Percentiles rank a stretch among this genome's conserved stretches.
These are phyloP conservation scores for Percopsis omiscomaycus DNA, from an alignment of 2,797 vertebrate genomes.

Conservation along the genomic window DNA sequence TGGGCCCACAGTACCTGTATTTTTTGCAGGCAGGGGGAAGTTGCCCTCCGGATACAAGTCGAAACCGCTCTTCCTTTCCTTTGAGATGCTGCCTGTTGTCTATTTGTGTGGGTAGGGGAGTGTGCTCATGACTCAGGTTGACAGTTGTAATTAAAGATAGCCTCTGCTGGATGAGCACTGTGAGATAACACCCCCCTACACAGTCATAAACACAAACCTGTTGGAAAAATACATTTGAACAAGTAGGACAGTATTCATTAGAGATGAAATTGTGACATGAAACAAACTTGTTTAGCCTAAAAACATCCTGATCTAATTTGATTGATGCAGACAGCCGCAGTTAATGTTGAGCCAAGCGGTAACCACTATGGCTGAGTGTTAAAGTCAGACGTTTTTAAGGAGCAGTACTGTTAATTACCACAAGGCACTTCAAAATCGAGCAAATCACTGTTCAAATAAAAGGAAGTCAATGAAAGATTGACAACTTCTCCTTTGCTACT, in stretches of 20 bases:
- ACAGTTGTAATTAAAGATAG: slow-evolving; percentile 69
- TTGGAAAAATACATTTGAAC: slow-evolving; percentile 44
- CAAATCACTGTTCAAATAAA: too few relatives aligned
- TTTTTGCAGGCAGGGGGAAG: slow-evolving; percentile 53
- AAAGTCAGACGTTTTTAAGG: neutral
- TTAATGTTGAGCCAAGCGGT: slow-evolving; percentile 37
- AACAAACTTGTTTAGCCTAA: slow-evolving; percentile 55
- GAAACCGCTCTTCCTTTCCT: slow-evolving; percentile 54
- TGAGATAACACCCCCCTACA: slow-evolving; percentile 51
- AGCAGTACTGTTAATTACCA: neutral
- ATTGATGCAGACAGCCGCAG: slow-evolving; percentile 16
- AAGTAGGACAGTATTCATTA: slow-evolving; percentile 74
- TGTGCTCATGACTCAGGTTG: slow-evolving; percentile 65
- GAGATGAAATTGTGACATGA: slow-evolving; percentile 59
- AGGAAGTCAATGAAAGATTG: neutral
- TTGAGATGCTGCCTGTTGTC: slow-evolving; percentile 61
- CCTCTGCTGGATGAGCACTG: slow-evolving; percentile 62
- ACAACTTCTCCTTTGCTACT: too few relatives aligned
- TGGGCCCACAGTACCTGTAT: slow-evolving; percentile 60
- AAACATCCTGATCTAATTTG: slow-evolving; percentile 33
- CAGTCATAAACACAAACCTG: neutral
- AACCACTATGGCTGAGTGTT: neutral
- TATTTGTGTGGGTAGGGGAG: slow-evolving; percentile 60
- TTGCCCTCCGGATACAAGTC: slow-evolving; percentile 54
- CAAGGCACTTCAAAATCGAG: too few relatives aligned